Base-by-base conservation (phyloP, 2,888 invertebrate species). In the Amblyjoppa fuscipennis region DNA sequence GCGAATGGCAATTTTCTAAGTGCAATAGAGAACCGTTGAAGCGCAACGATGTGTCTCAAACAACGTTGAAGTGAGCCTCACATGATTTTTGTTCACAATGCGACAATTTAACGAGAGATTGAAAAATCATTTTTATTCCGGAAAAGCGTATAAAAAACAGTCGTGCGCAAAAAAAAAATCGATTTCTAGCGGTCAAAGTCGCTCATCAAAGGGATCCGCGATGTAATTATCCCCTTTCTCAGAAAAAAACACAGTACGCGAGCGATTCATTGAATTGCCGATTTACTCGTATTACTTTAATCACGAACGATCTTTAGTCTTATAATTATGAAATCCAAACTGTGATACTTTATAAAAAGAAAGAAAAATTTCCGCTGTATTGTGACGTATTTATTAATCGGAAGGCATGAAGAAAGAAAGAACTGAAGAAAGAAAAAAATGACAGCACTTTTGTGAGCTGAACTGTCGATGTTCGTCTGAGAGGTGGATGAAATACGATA, bases 271-370 rank as follows among this genome's bases (percentile, higher is more conserved):
- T 61, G 11, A 70, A 56, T 68, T 59, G 41, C 34, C 34, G 11
- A 79, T 71, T 74, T n/a, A 49, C 68, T 73, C 53, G 45, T 70
- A 41, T 84, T 79, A 73, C 51, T 71, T 68, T 73, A 68, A 81
- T 64, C 68, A 77, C 76, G 76, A 68, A 81, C 59, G 85, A 66
- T 59, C 71, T 77, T 61, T 81, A 81, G 80, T 84, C 80, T 83
- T 77, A 85, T 83, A 68, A 82, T 82, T 85, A 85, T 68, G 83
- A 78, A 85, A 79, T 81, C 81, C 79, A 78, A 86, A 83, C 85
- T 85, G 85, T 85, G 85, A 85, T 85, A 85, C 85, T 85, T 85
- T 77, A 61, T 85, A 83, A 83, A 74, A 53, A 70, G 56, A 73
- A 34, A 77, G 31, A 64, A 64, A 79, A 38, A 73, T 73, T 76